These are phyloP conservation scores for Agrochola lychnidis DNA, from an alignment of 2,888 invertebrate genomes.

Conservation along the genomic window DNA sequence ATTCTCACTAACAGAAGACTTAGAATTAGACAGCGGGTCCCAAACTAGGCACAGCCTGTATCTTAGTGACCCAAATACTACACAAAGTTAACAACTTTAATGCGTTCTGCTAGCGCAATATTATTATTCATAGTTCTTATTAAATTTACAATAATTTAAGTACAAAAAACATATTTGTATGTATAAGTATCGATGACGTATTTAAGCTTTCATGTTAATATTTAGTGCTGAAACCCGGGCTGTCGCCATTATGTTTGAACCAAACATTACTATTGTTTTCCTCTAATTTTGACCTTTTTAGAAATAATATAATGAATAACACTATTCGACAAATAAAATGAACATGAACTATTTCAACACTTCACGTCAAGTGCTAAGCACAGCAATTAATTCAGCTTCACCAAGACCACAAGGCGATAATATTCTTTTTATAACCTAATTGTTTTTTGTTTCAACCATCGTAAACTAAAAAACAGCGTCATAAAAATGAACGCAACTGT, in stretches of 20 bases:
- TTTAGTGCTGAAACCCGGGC: background rate
- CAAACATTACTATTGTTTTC: background rate
- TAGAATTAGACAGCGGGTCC: too few relatives aligned
- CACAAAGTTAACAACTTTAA: too few relatives aligned
- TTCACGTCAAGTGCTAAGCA: constrained; percentile 42
- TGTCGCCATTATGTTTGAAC: background rate
- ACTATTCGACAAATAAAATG: constrained; percentile 1
- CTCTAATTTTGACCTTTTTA: background rate
- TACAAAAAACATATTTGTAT: background rate
- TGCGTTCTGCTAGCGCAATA: too few relatives aligned
- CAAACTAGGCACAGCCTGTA: too few relatives aligned
- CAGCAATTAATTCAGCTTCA: constrained; percentile 38
- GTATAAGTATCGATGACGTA: background rate
- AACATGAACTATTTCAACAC: constrained; percentile 46
- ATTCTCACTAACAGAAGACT: too few relatives aligned
- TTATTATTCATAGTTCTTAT: too few relatives aligned
- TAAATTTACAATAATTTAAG: too few relatives aligned
- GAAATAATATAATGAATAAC: background rate
- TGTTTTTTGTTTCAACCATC: constrained; percentile 61
- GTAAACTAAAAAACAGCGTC: constrained; percentile 60
- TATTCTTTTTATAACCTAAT: constrained; percentile 62
- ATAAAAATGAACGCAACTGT: constrained; percentile 65
- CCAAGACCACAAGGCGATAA: constrained; percentile 49
- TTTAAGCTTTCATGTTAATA: background rate
- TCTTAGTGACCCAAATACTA: too few relatives aligned